Evolutionary conservation across 2,888 invertebrate species (phyloP), one percentile per base, ranked within the genome.

Genomic region (Gymnosoma rotundatum): DNA sequence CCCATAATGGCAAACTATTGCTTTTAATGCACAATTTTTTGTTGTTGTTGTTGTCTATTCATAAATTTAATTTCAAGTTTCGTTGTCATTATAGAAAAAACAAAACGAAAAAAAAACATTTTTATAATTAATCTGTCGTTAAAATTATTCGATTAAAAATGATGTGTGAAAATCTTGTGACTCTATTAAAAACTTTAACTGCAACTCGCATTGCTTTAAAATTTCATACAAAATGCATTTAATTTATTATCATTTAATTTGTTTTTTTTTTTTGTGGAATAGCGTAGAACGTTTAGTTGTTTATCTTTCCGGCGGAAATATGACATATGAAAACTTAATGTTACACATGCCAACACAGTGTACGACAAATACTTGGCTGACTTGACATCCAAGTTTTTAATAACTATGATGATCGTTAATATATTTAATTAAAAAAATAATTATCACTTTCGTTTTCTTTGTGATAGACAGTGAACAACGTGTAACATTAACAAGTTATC

Each of bases 301-400:
- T 50, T 72, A 64, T 58, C 76, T 76, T 82, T 76, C 81, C 75
- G 81, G 63, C 81, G 81, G 81, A 82, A 82, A 66, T 76, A 45
- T 75, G 75, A 58, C 70, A 82, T 64, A 58, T 42, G 73, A 50
- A 82, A 82, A 70, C 64, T 82, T 75, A 42, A 10, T 50, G 18
- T 7, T 48, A 16, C 5, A 48, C 45, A n/a, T 48, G 18, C 10
- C 21, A 42, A 21, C 25, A 42, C 54, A 20, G 38, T 54, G 12
- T 56, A 14, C 16, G 54, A 50, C 66, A 25, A 45, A 32, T 42
- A 52, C 25, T 52, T 50, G 20, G 14, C 25, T 64, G 61, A 38
- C 21, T 67, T 10, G 12, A 45, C 58, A 74, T 20, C 18, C 14
- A 69, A 61, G 1, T 48, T 9, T 56, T 64, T 52, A 16, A 21